A percentile compares a stretch with the other conserved stretches of the same genome.
Conservation (phyloP, 2,888 invertebrate species). For the Parnassius smintheus region DNA sequence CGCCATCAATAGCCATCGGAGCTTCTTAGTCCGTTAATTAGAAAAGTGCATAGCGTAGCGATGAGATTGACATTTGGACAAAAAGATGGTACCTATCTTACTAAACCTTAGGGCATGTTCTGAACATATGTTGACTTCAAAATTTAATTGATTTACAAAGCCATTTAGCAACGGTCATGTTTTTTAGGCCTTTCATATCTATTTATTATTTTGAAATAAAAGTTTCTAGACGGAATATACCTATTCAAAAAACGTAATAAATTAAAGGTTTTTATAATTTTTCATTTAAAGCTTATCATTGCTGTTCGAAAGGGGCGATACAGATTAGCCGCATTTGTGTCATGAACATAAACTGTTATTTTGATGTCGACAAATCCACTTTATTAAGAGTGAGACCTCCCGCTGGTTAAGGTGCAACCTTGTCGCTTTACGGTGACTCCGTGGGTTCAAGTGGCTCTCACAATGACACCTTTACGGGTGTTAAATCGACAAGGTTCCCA, state of each 20-base stretch:
- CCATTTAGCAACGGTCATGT: too few relatives aligned
- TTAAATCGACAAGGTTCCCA: conserved; percentile 66
- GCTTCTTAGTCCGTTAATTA: too few relatives aligned
- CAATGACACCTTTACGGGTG: conserved; percentile 52
- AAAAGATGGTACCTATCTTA: too few relatives aligned
- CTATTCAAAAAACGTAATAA: conserved; percentile 3
- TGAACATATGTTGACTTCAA: too few relatives aligned
- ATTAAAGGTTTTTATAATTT: conserved; percentile 37
- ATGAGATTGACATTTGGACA: too few relatives aligned
- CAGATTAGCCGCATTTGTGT: conserved; percentile 69
- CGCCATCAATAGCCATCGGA: too few relatives aligned
- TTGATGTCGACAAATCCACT: conserved; percentile 79
- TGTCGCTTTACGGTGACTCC: conserved; percentile 43
- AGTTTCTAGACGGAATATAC: not conserved
- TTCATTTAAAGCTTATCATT: conserved; percentile 46
- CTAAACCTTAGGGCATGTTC: too few relatives aligned
- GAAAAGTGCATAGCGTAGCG: too few relatives aligned
- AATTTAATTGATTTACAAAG: too few relatives aligned
- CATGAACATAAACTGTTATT: conserved; percentile 71
- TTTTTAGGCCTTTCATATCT: not conserved
- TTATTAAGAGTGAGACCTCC: conserved; percentile 73
- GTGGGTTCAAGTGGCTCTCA: conserved; percentile 40
- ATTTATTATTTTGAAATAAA: not conserved
- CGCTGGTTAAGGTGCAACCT: conserved; percentile 61
- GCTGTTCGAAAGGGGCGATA: conserved; percentile 46